Evolutionary conservation across 1,140 invertebrate genomes (phyloP), one percentile per base, ranked within the genome.

Genomic region (Drosophila mojavensis): DNA sequence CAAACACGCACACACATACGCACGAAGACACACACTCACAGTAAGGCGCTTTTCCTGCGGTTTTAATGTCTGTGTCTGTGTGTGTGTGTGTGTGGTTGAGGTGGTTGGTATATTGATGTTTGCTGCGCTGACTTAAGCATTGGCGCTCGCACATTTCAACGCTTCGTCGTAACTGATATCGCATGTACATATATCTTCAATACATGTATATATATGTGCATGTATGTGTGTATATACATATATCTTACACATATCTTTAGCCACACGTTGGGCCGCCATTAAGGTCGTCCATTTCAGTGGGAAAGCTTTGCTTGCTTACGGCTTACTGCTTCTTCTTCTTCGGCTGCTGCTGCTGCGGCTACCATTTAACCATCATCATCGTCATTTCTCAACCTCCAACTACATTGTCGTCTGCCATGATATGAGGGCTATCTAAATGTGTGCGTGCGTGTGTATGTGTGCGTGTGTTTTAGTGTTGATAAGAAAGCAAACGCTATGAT

Each of bases 401-500:
- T 68, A 33, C 47, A 33, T 4, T 24, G 53, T 20, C 43, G 28
- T 48, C 28, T 56, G 6, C 53, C 43, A 79, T 82, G 76, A 86
- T 88, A 86, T 63, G 68, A 62, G 64, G 39, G 63, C 67, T 56
- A 68, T 71, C 58, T 85, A 48, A 39, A n/a, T 24, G 61, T 41
- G n/a, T 51, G 17, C 17, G 17, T 17, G 17, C 17, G 66, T 61
- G 53, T 60, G 58, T 58, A 50, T 64, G 74, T 67, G 36, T 62
- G 30, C 45, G 9, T 64, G 75, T 67, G 64, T 69, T 74, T 65
- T 75, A 75, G 73, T 62, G 58, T 63, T 86, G 83, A 88, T 88
- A 86, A 86, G 79, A 79, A 66, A 71, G 73, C 62, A 78, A 88
- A 59, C 68, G 68, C 50, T 24, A 68, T 41, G 78, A 85, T 79